These are phyloP conservation scores for Colostygia pectinataria DNA, from an alignment of 2,888 invertebrate genomes.

Conservation along the genomic window DNA sequence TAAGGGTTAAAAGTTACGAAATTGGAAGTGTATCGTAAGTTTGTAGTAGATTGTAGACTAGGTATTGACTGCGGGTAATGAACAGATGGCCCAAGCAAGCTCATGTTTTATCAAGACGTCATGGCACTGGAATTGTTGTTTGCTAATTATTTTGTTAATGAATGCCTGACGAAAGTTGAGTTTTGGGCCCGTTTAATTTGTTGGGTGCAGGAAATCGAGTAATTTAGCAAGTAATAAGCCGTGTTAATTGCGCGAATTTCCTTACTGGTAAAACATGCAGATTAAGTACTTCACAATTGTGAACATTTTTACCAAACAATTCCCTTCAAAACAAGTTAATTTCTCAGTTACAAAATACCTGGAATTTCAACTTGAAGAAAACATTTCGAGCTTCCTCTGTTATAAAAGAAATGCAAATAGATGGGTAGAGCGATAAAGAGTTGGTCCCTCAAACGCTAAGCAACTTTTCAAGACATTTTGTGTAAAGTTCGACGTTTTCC, in stretches of 20 bases:
- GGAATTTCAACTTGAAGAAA: conserved; percentile 22
- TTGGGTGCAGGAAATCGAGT: conserved; percentile 35
- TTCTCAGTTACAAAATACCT: conserved; percentile 26
- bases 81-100: conserved; percentile 74
- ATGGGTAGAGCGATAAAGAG: conserved; percentile 43
- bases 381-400: conserved; percentile 34
- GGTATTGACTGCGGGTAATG: conserved; percentile 57
- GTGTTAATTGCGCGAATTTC: conserved; percentile 20
- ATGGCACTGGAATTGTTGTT: conserved; percentile 61
- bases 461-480: conserved; percentile 50
- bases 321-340: conserved; percentile 6
- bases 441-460: conserved; percentile 46
- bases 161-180: conserved; percentile 38
- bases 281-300: conserved; percentile 13
- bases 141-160: conserved; percentile 69
- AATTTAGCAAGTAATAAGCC: conserved; percentile 34
- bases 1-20: conserved; percentile 27
- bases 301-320: conserved; percentile 11
- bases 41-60: conserved; percentile 22
- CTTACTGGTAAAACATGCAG: conserved; percentile 24
- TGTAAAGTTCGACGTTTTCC: conserved; percentile 51
- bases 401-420: conserved; percentile 47
- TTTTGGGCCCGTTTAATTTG: conserved; percentile 42
- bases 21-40: neutral
- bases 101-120: conserved; percentile 56